phyloP scores from a whole-genome alignment of 92 coral and sea anemone genomes.

The Isaurus tuberculatus region DNA sequence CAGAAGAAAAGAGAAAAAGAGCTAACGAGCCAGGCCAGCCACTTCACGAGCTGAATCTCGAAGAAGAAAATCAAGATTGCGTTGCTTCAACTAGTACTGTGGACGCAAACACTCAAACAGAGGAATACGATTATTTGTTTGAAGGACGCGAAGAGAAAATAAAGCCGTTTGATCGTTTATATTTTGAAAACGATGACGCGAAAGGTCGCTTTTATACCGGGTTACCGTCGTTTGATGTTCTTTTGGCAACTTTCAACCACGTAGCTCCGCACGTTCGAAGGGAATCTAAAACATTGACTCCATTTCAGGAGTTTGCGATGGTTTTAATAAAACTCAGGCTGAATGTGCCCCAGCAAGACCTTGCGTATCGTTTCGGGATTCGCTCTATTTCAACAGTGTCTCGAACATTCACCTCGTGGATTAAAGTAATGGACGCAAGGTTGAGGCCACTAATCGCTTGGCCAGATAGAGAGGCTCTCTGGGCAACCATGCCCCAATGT shows the following conservation, averaged over 20 bases:
- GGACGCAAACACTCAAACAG: conserved; percentile 58
- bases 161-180: conserved; percentile 22
- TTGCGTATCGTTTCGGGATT: conserved; percentile 36
- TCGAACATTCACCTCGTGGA: conserved; percentile 17
- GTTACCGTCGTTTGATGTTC: conserved; percentile 22
- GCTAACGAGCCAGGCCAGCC: conserved; percentile 11
- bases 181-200: conserved; percentile 44
- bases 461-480: conserved; percentile 23
- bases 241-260: conserved; percentile 13
- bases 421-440: conserved; percentile 17
- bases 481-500: conserved; percentile 40
- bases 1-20: conserved; percentile 14
- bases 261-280: conserved; percentile 29
- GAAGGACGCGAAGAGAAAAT: conserved; percentile 35
- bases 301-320: conserved; percentile 5
- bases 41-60: conserved; percentile 33
- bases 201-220: conserved; percentile 51
- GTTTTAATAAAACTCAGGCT: conserved; percentile 8
- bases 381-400: conserved; percentile 10
- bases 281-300: conserved; percentile 2
- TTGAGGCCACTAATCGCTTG: conserved; percentile 12
- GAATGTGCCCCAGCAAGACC: conserved; percentile 33
- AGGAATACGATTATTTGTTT: conserved; percentile 56
- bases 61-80: conserved; percentile 49
- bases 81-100: conserved; percentile 26